Conservation (phyloP, 2,888 invertebrate species). For the Meloe dianella region DNA sequence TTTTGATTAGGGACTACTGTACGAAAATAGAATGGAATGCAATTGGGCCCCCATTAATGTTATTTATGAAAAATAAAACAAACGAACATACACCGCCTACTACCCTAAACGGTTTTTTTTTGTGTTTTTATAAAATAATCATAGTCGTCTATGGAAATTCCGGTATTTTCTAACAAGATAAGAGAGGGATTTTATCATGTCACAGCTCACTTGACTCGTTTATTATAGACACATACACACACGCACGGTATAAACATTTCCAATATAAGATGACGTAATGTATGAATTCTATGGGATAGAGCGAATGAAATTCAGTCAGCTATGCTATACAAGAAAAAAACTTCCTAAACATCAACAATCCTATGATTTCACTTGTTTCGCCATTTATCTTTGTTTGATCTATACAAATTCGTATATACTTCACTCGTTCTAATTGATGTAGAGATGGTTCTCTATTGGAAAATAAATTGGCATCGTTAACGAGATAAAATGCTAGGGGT, state of each 20-base stretch:
- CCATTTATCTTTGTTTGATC: neutral
- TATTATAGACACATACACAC: neutral
- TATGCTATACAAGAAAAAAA: neutral
- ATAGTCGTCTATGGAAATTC: slow-evolving; percentile 1
- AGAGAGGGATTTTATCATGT: slow-evolving; percentile 8
- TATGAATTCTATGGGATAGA: neutral
- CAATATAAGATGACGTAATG: neutral
- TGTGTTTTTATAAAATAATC: neutral
- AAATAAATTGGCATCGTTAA: slow-evolving; percentile 46
- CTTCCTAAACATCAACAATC: neutral
- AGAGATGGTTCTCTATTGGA: neutral
- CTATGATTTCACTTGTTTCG: neutral
- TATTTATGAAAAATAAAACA: no score
- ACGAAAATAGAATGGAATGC: slow-evolving; percentile 3
- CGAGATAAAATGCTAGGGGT: slow-evolving; percentile 51
- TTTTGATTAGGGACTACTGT: neutral
- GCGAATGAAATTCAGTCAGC: neutral
- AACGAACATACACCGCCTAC: no score
- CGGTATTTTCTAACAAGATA: slow-evolving; percentile 2
- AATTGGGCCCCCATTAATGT: neutral
- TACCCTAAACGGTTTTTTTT: neutral
- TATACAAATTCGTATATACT: neutral
- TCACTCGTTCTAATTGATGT: neutral
- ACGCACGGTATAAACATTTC: neutral
- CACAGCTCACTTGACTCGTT: slow-evolving; percentile 9